Percentiles rank a stretch among this genome's conserved stretches.
Evolutionary conservation across 1,140 invertebrate genomes (phyloP).

Genomic region (Drosophila asahinai): DNA sequence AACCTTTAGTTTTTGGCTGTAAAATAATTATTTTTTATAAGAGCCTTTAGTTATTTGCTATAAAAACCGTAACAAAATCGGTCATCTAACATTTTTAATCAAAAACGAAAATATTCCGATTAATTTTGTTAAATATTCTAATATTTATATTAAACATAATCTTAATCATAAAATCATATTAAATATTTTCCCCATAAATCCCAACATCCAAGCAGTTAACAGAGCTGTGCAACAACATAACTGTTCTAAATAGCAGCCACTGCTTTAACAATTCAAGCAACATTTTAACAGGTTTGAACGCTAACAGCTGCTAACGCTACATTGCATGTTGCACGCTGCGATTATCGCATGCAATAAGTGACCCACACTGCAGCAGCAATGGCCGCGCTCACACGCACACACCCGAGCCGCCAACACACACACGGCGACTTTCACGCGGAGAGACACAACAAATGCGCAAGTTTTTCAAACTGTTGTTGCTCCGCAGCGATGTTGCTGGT

Average conservation of each 20-base stretch:
- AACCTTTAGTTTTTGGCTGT: too few species aligned
- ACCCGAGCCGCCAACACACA: neutral
- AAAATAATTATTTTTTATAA: too few species aligned
- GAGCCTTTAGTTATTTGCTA: too few species aligned
- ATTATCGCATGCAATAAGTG: conserved; percentile 71
- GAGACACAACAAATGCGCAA: conserved; percentile 48
- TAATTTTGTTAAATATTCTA: too few species aligned
- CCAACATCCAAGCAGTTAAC: conserved; percentile 24
- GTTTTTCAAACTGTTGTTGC: conserved; percentile 46
- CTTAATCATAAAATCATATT: too few species aligned
- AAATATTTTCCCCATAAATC: neutral
- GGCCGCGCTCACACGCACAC: conserved; percentile 35
- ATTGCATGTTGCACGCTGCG: conserved; percentile 13
- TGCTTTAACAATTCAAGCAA: conserved; percentile 41
- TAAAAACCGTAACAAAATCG: too few species aligned
- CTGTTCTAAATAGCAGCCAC: conserved; percentile 2
- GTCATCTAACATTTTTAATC: too few species aligned
- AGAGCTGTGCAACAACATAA: neutral
- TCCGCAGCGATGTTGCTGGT: conserved; percentile 20
- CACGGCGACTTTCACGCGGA: conserved; percentile 27
- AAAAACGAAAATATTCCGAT: too few species aligned
- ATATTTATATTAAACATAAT: too few species aligned
- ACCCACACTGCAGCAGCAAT: conserved; percentile 27
- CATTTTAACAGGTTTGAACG: conserved; percentile 59
- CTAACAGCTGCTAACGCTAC: conserved; percentile 20